phyloP scores from a whole-genome alignment of 2,797 vertebrate genomes.

The Sebastes minor region DNA sequence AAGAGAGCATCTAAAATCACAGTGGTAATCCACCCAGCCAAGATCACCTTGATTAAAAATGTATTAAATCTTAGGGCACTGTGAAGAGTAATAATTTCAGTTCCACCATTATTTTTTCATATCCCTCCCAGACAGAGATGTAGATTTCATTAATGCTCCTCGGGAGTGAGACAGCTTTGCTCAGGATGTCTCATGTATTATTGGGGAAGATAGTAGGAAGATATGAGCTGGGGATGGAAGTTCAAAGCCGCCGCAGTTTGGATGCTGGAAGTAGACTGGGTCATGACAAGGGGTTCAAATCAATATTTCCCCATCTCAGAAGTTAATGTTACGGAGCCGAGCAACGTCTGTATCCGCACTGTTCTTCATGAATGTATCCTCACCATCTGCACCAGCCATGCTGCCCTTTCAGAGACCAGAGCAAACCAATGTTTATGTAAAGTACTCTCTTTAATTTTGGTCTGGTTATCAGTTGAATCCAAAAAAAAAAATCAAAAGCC shows the following conservation, averaged over 20 bases:
- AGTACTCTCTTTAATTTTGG: conserved; percentile 66
- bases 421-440: conserved; percentile 75
- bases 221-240: conserved; percentile 73
- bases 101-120: conserved; percentile 80
- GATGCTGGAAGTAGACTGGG: conserved; percentile 72
- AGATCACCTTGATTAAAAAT: conserved; percentile 85
- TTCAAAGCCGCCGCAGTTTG: conserved; percentile 66
- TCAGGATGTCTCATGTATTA: conserved; percentile 76
- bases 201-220: conserved; percentile 70
- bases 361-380: conserved; percentile 87
- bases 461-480: conserved; percentile 74
- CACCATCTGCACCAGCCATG: conserved; percentile 82
- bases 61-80: conserved; percentile 81
- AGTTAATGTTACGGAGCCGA: conserved; percentile 75
- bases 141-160: conserved; percentile 81
- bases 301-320: conserved; percentile 73
- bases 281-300: conserved; percentile 73
- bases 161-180: conserved; percentile 75
- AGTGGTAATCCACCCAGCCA: conserved; percentile 74
- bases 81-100: conserved; percentile 82
- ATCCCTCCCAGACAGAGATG: conserved; percentile 79
- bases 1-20: conserved; percentile 78
- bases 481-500: conserved; percentile 78
- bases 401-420: conserved; percentile 79
- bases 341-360: conserved; percentile 81